Evolutionary conservation across 1,140 invertebrate species (phyloP).

Genomic region (Drosophila pruinosa): DNA sequence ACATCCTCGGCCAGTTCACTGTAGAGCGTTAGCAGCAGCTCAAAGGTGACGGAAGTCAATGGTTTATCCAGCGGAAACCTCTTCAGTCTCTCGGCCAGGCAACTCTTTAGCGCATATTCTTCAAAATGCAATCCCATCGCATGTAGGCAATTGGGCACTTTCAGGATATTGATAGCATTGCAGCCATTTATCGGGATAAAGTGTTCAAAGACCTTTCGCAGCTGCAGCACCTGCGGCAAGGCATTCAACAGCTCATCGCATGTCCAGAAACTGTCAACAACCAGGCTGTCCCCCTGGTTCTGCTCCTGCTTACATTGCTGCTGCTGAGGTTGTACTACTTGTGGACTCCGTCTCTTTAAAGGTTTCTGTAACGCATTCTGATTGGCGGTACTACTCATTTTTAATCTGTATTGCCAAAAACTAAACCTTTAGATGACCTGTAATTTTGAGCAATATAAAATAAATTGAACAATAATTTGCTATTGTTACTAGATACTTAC

Average conservation of each 20-base stretch:
- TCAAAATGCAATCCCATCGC: slow-evolving; percentile 78
- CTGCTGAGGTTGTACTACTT: background rate
- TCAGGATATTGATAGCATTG: slow-evolving; percentile 13
- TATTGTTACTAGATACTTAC: background rate
- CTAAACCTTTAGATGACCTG: background rate
- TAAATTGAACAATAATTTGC: background rate
- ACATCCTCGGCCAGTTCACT: slow-evolving; percentile 26
- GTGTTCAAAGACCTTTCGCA: slow-evolving; percentile 35
- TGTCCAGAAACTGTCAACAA: slow-evolving; percentile 12
- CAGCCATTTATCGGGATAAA: background rate
- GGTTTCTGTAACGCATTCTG: background rate
- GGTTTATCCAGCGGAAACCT: background rate
- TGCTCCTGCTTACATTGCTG: background rate
- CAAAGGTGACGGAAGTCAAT: slow-evolving; percentile 27
- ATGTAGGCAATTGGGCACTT: slow-evolving; percentile 67
- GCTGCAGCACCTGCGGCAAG: slow-evolving; percentile 34
- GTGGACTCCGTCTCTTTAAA: background rate
- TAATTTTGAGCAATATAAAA: background rate
- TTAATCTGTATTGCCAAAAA: background rate
- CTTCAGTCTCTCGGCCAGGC: slow-evolving; percentile 10
- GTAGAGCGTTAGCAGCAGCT: slow-evolving; percentile 46
- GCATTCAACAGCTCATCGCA: slow-evolving; percentile 26
- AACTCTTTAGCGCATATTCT: slow-evolving; percentile 55
- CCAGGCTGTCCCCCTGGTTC: background rate
- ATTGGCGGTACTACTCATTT: background rate